Evolutionary conservation across 2,113 vertebrate species (phyloP), one percentile per base, ranked within the genome.

Genomic region (Oenanthe melanoleuca): DNA sequence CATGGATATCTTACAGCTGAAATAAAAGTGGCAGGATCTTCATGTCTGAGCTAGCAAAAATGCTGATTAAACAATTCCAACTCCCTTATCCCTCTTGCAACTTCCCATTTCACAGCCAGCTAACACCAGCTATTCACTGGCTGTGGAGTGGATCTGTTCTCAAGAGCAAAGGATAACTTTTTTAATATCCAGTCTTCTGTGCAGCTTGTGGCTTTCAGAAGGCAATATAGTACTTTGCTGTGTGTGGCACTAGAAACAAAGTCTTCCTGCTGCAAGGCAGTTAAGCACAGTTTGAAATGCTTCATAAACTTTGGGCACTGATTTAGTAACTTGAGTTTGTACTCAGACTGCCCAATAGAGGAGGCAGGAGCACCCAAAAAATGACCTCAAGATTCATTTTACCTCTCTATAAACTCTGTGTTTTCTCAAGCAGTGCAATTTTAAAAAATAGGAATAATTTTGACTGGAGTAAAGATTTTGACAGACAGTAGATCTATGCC

Each of bases 21-120:
- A 90, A 85, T 6, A 72, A 37, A 85, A 93, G 59, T 55, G 55
- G 57, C 71, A 80, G n/a, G 14, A 88, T 80, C 85, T 80, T 75
- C 75, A 63, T 42, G 63, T 92, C 55, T 75, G 52, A 82, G 53
- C 70, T 86, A 88, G 66, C 22, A 73, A 93, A 93, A 91, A 75
- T 38, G 81, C 85, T 92, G 86, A 89, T 85, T 80, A 85, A 88
- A 87, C 66, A 88, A 66, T 81, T 92, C 71, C 53, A 70, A 71
- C 33, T 95, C 88, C 55, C 55, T 89, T 89, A 82, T 66, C 50
- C 67, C 45, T 77, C 59, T 72, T 94, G 71, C 71, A 88, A 26
- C 82, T 88, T 87, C 60, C 77, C 73, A 91, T 96, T 95, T 97
- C 93, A 95, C 93, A 94, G 93, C 38, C 75, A 93, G 93, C 89